Conservation (phyloP, 2,888 invertebrate species). For the Andrena bicolor region DNA sequence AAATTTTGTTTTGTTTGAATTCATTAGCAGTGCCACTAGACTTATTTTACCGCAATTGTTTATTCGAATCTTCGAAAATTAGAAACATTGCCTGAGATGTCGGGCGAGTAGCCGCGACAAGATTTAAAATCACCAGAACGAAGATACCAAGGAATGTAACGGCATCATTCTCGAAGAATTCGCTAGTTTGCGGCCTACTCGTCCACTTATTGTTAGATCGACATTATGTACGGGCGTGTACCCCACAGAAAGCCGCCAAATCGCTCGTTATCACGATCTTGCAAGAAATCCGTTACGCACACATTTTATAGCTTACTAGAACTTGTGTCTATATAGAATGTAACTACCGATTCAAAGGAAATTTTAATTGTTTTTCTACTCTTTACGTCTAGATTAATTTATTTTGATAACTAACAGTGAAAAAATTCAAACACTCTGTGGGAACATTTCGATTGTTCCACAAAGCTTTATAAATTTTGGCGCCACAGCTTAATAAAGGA, state of each 20-base stretch:
- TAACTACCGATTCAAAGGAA: neutral
- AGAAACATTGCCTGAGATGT: constrained; percentile 34
- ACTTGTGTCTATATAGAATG: neutral
- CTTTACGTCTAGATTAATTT: no score
- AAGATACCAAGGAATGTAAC: constrained; percentile 33
- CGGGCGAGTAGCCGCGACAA: constrained; percentile 38
- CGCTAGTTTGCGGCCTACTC: constrained; percentile 69
- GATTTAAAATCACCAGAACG: constrained; percentile 60
- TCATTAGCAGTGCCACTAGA: neutral
- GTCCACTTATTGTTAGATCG: constrained; percentile 50
- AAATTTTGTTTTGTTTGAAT: no score
- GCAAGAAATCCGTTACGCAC: constrained; percentile 45
- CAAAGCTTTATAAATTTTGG: no score
- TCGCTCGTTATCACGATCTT: constrained; percentile 60
- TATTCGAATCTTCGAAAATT: neutral
- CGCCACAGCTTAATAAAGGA: no score
- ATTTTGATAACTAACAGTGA: no score
- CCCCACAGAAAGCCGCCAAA: constrained; percentile 52
- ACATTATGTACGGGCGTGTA: constrained; percentile 55
- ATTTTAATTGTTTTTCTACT: no score
- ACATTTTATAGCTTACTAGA: neutral
- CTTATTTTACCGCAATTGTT: constrained; percentile 7
- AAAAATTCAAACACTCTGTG: no score
- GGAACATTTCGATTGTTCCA: no score
- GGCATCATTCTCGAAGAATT: constrained; percentile 69